Evolutionary conservation across 1,140 invertebrate genomes (phyloP).

Genomic region (Cyphomyrmex costatus): DNA sequence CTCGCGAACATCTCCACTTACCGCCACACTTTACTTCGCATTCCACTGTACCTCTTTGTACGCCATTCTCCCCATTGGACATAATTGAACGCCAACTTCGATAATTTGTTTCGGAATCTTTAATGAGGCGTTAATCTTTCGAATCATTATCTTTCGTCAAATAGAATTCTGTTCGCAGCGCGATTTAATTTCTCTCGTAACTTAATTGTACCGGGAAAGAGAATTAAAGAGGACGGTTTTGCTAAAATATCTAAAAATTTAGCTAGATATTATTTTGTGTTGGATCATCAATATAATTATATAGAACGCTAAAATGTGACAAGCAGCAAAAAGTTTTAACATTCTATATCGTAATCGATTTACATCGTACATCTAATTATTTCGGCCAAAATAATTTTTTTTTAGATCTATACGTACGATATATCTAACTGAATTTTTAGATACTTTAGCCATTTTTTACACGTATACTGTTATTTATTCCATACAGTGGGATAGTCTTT

Average conservation of each 20-base stretch:
- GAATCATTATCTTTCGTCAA: neutral
- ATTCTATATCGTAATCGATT: no score
- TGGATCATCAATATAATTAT: no score
- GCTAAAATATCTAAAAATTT: no score
- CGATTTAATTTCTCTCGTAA: conserved; percentile 19
- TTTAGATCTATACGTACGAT: no score
- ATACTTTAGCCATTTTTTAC: no score
- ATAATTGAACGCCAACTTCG: conserved; percentile 35
- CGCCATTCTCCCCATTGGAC: neutral
- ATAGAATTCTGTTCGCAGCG: neutral
- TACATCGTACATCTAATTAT: no score
- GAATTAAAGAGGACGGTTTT: no score
- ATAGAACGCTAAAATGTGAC: no score
- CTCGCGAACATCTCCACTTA: conserved; percentile 24
- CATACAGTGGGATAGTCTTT: neutral
- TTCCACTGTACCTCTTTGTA: neutral
- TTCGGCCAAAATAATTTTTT: no score
- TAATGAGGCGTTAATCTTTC: conserved; percentile 26
- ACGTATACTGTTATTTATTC: neutral
- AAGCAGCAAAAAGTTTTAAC: no score
- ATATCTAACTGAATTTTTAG: no score
- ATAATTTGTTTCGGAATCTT: conserved; percentile 41
- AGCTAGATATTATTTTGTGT: no score
- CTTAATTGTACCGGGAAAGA: neutral
- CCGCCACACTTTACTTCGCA: conserved; percentile 18